Conservation (phyloP, 2,888 invertebrate species). For the Drepanosiphum platanoidis region DNA sequence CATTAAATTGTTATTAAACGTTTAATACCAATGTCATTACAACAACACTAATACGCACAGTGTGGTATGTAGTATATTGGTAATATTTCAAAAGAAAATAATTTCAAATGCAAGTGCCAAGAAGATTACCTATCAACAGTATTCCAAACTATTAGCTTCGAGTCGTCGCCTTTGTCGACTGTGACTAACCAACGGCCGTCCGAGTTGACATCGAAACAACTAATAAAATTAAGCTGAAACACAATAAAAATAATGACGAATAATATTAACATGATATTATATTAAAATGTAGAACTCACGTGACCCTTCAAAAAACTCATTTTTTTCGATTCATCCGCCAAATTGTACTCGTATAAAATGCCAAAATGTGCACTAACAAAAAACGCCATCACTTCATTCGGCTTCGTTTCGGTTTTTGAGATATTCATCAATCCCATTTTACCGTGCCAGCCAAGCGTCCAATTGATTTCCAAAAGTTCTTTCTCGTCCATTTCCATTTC, state of each 20-base stretch:
- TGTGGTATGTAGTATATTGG: too few species aligned
- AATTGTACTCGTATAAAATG: slow-evolving; percentile 11
- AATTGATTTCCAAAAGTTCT: too few species aligned
- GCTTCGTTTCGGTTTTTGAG: background rate
- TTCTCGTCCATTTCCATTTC: too few species aligned
- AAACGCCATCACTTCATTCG: background rate
- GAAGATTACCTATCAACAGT: background rate
- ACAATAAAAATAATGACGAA: background rate
- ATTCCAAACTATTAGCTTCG: slow-evolving; percentile 45
- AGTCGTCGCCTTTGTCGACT: background rate
- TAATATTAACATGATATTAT: background rate
- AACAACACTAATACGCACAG: too few species aligned
- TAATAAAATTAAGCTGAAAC: slow-evolving; percentile 26
- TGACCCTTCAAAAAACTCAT: slow-evolving; percentile 35
- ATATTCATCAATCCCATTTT: slow-evolving; percentile 27
- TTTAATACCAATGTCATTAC: too few species aligned
- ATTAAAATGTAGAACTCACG: slow-evolving; percentile 9
- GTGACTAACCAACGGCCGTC: slow-evolving; percentile 43
- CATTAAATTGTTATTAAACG: background rate
- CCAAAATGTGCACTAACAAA: slow-evolving; percentile 28
- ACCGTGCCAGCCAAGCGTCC: slow-evolving; percentile 36
- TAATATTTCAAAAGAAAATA: too few species aligned
- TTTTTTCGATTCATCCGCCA: background rate
- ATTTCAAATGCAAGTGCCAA: too few species aligned
- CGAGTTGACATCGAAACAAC: slow-evolving; percentile 1